Percentiles rank a stretch among this genome's conserved stretches.
Evolutionary conservation across 2,113 vertebrate genomes (phyloP).

Genomic region (Morone chrysops): DNA sequence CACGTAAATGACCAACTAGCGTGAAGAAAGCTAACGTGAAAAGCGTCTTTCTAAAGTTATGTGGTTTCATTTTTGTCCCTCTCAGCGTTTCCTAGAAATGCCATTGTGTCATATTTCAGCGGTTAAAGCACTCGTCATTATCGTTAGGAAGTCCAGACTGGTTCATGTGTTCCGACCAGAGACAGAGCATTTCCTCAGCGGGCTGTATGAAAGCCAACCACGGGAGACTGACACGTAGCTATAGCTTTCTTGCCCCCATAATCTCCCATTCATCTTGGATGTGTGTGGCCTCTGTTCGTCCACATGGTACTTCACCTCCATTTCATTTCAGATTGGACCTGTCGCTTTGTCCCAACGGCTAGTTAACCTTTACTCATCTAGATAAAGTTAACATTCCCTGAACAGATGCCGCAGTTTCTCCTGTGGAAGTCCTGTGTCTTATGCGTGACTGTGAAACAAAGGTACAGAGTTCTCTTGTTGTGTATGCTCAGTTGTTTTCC

Average conservation of each 20-base stretch:
- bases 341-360: not conserved
- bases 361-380: not conserved
- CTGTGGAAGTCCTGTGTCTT: not conserved
- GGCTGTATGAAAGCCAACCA: slow-evolving; percentile 37
- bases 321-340: not conserved
- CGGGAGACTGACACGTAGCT: slow-evolving; percentile 82
- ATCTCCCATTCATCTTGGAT: slow-evolving; percentile 30
- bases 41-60: not conserved
- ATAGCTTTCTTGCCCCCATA: slow-evolving; percentile 37
- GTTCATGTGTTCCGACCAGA: not conserved
- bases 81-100: not conserved
- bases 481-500: not conserved
- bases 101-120: not conserved
- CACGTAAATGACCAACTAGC: not conserved
- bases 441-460: not conserved
- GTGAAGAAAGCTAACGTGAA: not conserved
- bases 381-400: not conserved
- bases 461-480: not conserved
- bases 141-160: not conserved
- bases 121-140: not conserved
- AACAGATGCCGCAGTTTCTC: not conserved
- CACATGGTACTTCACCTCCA: not conserved
- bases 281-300: not conserved
- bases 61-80: not conserved
- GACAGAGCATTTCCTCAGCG: not conserved